Base-by-base conservation (phyloP, 2,888 invertebrate species). In the Tanytarsus gracilentus region DNA sequence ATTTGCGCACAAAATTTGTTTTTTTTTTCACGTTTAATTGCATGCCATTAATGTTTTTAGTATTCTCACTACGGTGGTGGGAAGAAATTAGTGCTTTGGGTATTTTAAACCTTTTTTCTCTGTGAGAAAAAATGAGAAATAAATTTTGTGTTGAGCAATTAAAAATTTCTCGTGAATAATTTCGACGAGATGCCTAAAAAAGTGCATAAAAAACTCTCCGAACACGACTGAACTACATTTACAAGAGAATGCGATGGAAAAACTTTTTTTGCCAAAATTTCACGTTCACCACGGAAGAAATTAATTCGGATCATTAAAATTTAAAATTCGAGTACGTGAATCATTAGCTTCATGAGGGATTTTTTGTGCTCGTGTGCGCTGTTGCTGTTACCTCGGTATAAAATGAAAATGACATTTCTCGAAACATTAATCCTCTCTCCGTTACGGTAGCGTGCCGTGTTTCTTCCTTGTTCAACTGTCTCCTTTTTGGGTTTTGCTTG, bases 291-390 rank as follows among this genome's bases (percentile, higher is more conserved):
- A 49, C 49, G 52, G 30, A 33, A 53, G 23, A 36, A 53, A 33
- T 53, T 40, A 39, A 55, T 55, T 40, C 55, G 55, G 36, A 39
- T 40, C 55, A 40, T 55, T 55, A 55, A 55, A 55, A 40, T 40
- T 55, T 55, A 16, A 36, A 55, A 55, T 26, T 55, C 18, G 8
- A 27, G 40, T 26, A 55, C 55, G 55, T 55, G 55, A 55, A 40
- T 55, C 55, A 55, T 55, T 55, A 55, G 53, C 25, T 14, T 33
- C 21, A 33, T 55, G 39, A 55, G 36, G 11, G 33, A n/a, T 52
- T 33, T 52, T n/a, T n/a, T 2, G n/a, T n/a, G n/a, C n/a, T n/a
- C 23, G 33, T 7, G 21, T 27, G 52, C 23, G 16, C 6, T 21
- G 21, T 16, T 49, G n/a, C n/a, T n/a, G n/a, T 25, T 26, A 49